phyloP scores from a whole-genome alignment of 1,140 invertebrate species.

The Phenacoccus solenopsis region DNA sequence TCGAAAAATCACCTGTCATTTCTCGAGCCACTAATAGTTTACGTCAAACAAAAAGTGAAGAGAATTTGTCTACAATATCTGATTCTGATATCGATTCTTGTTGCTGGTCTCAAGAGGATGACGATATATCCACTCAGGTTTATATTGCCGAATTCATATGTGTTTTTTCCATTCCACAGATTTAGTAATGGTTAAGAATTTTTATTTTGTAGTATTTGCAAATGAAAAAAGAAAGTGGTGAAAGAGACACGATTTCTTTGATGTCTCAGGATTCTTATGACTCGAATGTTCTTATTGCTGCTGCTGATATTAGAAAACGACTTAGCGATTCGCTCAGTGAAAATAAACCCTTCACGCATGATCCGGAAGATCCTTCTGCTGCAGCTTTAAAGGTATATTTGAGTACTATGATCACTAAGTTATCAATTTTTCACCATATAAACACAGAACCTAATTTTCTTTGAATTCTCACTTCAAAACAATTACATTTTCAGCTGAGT shows the following conservation, averaged over 20 bases:
- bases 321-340: conserved; percentile 73
- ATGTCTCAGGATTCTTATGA: conserved; percentile 76
- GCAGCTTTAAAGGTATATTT: conserved; percentile 67
- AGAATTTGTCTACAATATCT: conserved; percentile 48
- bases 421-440: no score
- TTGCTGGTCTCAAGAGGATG: conserved; percentile 87
- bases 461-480: no score
- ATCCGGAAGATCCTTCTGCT: conserved; percentile 97
- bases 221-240: conserved; percentile 31
- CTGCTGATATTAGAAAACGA: conserved; percentile 80
- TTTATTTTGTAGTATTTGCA: background rate
- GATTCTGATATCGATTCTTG: conserved; percentile 34
- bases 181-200: background rate
- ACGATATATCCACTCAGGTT: conserved; percentile 66
- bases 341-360: conserved; percentile 69
- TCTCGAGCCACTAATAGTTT: conserved; percentile 60
- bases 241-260: conserved; percentile 77
- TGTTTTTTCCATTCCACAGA: background rate
- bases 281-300: conserved; percentile 58
- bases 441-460: no score
- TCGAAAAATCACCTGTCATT: conserved; percentile 59
- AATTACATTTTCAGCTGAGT: no score
- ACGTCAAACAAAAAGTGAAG: conserved; percentile 85
- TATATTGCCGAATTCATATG: background rate
- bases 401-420: no score